A percentile compares a stretch with the other conserved stretches of the same genome.
Evolutionary conservation across 2,888 invertebrate genomes (phyloP).

Genomic region (Parapristionchus giblindavisi): DNA sequence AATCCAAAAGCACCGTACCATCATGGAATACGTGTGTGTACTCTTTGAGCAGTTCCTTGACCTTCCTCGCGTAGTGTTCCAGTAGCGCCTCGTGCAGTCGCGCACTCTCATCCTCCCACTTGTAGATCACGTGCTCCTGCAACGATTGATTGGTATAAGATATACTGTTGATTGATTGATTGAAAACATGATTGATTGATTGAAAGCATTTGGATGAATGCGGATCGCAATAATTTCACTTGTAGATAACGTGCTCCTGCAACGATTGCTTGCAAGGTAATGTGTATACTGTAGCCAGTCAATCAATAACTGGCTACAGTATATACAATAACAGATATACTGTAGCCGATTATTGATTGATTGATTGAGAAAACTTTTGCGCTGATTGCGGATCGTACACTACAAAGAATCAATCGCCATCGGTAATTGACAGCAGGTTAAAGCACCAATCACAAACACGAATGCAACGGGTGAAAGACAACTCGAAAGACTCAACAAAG

Average conservation of each 20-base stretch:
- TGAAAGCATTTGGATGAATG: too few species aligned
- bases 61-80: slow-evolving; percentile 85
- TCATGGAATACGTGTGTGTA: slow-evolving; percentile 70
- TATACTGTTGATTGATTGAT: background rate
- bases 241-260: slow-evolving; percentile 87
- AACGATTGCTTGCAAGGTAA: slow-evolving; percentile 39
- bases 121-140: slow-evolving; percentile 87
- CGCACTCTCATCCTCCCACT: slow-evolving; percentile 86
- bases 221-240: slow-evolving; percentile 86
- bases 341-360: too few species aligned
- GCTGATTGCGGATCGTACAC: slow-evolving; percentile 79
- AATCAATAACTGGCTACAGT: too few species aligned
- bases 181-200: too few species aligned
- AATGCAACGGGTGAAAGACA: too few species aligned
- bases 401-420: too few species aligned
- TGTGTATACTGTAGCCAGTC: too few species aligned
- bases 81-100: slow-evolving; percentile 89
- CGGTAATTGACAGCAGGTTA: too few species aligned
- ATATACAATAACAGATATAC: too few species aligned
- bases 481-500: too few species aligned
- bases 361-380: too few species aligned
- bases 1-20: slow-evolving; percentile 57
- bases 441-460: too few species aligned
- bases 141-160: slow-evolving; percentile 39
- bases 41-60: slow-evolving; percentile 70